Percentiles rank a stretch among this genome's conserved stretches.
Evolutionary conservation across 2,888 invertebrate genomes (phyloP).

Genomic region (Caenorhabditis sp.): DNA sequence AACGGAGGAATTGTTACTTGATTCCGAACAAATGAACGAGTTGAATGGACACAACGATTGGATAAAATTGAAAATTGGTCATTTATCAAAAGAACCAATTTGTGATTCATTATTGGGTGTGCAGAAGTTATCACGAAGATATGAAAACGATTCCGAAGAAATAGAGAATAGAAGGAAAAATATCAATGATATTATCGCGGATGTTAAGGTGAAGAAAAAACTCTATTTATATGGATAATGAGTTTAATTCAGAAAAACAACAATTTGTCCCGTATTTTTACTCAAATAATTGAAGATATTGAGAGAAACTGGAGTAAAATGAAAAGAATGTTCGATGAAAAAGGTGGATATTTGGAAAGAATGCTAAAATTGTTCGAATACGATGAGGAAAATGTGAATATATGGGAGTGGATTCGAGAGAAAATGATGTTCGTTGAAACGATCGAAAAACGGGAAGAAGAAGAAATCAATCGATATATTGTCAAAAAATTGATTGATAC

Average conservation of each 20-base stretch:
- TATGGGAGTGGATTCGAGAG: constrained; percentile 26
- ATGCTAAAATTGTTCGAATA: constrained; percentile 25
- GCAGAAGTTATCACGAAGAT: constrained; percentile 17
- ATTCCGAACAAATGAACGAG: constrained; percentile 12
- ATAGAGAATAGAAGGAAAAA: constrained; percentile 24
- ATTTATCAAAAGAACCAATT: constrained; percentile 8
- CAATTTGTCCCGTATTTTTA: not conserved
- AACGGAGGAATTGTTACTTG: constrained; percentile 4
- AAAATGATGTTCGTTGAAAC: constrained; percentile 25
- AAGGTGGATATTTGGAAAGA: constrained; percentile 19
- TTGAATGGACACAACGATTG: constrained; percentile 28
- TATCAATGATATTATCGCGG: constrained; percentile 14
- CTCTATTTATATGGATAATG: not conserved
- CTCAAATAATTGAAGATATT: constrained; percentile 17
- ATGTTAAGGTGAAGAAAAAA: not conserved
- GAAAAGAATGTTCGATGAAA: constrained; percentile 27
- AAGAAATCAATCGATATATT: constrained; percentile 19
- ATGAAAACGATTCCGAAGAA: constrained; percentile 31
- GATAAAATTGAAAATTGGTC: constrained; percentile 19
- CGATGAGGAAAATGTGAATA: constrained; percentile 17
- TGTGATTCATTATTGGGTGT: constrained; percentile 19
- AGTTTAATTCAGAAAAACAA: not conserved
- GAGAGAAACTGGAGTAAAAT: constrained; percentile 25
- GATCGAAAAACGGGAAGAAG: constrained; percentile 22
- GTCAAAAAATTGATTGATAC: constrained; percentile 21